Evolutionary conservation across 35 echinoderm and acorn worm genomes (phyloP).

Genomic region (Ophiothrix spiculata): DNA sequence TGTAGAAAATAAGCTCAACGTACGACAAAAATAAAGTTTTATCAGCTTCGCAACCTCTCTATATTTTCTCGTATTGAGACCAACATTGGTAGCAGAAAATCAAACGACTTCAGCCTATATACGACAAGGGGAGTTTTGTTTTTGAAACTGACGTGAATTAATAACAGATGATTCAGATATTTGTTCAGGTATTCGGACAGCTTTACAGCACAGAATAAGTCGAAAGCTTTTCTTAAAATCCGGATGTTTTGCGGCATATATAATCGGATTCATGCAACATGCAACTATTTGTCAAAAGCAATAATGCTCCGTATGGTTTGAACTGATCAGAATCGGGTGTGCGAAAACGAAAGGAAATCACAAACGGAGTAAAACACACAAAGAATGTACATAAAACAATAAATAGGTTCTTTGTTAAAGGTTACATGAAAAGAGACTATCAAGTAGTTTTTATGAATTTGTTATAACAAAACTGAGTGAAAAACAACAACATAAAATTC

Average conservation of each 20-base stretch:
- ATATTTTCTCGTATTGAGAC: too few relatives aligned
- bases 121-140: too few relatives aligned
- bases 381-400: conserved; percentile 69
- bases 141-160: too few relatives aligned
- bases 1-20: too few relatives aligned
- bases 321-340: conserved; percentile 35
- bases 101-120: too few relatives aligned
- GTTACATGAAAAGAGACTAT: too few relatives aligned
- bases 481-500: too few relatives aligned
- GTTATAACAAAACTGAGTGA: too few relatives aligned
- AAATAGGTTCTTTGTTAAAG: conserved; percentile 83
- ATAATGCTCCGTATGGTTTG: conserved; percentile 47
- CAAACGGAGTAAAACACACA: conserved; percentile 65
- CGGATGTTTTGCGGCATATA: conserved; percentile 79
- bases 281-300: conserved; percentile 4
- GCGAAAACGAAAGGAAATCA: conserved; percentile 21
- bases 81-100: too few relatives aligned
- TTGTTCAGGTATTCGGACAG: background rate
- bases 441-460: too few relatives aligned
- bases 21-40: too few relatives aligned
- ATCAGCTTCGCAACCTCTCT: too few relatives aligned
- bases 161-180: background rate
- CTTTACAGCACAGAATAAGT: background rate
- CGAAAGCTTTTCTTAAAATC: background rate
- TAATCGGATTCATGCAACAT: conserved; percentile 57